Evolutionary conservation across 2,888 invertebrate species (phyloP), one percentile per base, ranked within the genome.

Genomic region (Andrena dorsata): DNA sequence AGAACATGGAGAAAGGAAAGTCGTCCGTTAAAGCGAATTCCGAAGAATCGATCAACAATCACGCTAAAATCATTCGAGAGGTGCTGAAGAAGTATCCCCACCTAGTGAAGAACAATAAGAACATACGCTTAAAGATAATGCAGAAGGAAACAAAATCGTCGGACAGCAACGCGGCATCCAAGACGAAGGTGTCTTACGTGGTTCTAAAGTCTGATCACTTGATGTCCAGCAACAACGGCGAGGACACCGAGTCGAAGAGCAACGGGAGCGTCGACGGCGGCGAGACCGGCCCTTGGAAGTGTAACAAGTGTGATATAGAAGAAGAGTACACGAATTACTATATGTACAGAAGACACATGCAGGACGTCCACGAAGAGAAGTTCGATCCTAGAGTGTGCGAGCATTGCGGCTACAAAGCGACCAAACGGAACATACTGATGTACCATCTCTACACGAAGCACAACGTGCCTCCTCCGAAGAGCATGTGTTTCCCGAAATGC

Each of bases 61-160:
- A 98, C 94, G 97, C 97, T 0, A 98, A 97, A 94, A 97, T 98
- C 70, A 98, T 98, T 76, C 96, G 97, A 80, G 98, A 98, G 94
- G 97, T 98, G 0, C 93, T 98, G 51, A 97, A 98, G 87, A 98
- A 98, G 92, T 98, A 97, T 95, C 98, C 98, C 0, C 97, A 98
- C 93, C 95, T 98, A 80, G 97, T 98, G 0, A 97, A 97, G 92
- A 97, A 97, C 89, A 98, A 97, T 91, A 98, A 97, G 93, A 98
- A 97, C 90, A 98, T 98, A 47, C 97, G 97, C 91, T 93, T 98
- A 20, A 98, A 98, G 94, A 98, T 98, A 83, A 95, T 98, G 94
- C 96, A 97, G 77, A 96, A 96, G 77, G 94, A 94, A 73, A 84
- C 92, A 0, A 94, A 93, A 78, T 91, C 92, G 3, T 68, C 90